These are phyloP conservation scores for Arctopsyche grandis DNA, from an alignment of 1,140 invertebrate genomes.

Conservation along the genomic window DNA sequence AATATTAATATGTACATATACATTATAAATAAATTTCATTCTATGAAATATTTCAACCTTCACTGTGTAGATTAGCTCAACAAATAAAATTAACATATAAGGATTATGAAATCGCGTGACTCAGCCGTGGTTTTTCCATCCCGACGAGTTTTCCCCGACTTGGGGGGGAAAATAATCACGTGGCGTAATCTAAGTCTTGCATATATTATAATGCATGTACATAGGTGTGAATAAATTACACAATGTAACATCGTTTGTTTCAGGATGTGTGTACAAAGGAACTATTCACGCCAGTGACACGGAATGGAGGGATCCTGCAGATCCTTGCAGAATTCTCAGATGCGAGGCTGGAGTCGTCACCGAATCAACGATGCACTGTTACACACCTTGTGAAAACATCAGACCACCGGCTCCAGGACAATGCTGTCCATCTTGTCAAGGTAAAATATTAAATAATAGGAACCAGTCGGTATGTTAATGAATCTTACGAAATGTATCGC, in stretches of 20 bases:
- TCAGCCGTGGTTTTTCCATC: not conserved
- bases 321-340: slow-evolving; percentile 76
- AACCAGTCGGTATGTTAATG: not conserved
- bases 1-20: not conserved
- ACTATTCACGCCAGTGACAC: slow-evolving; percentile 77
- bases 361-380: slow-evolving; percentile 79
- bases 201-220: not conserved
- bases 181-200: not conserved
- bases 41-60: too few relatives aligned
- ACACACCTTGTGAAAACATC: slow-evolving; percentile 78
- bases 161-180: not conserved
- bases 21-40: not conserved
- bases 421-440: slow-evolving; percentile 86
- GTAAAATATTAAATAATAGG: slow-evolving; percentile 58
- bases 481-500: not conserved
- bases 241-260: not conserved
- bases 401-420: slow-evolving; percentile 75
- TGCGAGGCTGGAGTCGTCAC: slow-evolving; percentile 89
- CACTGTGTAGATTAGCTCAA: too few relatives aligned
- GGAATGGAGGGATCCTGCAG: slow-evolving; percentile 76
- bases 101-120: not conserved
- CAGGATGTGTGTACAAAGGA: slow-evolving; percentile 81
- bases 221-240: not conserved
- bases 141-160: not conserved
- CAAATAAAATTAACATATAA: not conserved